Conservation (phyloP, 2,113 vertebrate species). For the cattle (Bos taurus) region ARS-UCD2.0 NC_037328.1:37317501-37318000, state of each 20-base stretch:
- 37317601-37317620: background rate
- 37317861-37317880: background rate
- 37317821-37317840: background rate
- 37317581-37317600: background rate
- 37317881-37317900: background rate
- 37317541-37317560: background rate
- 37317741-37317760: background rate
- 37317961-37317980: background rate
- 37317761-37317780: background rate
- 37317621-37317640: background rate
- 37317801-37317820: background rate
- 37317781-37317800: background rate
- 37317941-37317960: background rate
- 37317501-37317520: background rate
- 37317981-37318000: background rate
- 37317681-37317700: background rate
- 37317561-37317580: background rate
- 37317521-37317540: background rate
- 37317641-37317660: background rate
- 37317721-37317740: background rate
- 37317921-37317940: background rate
- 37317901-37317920: background rate
- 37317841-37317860: background rate
- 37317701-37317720: conserved; percentile 46
- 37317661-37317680: background rate